Evolutionary conservation across 2,113 vertebrate genomes (phyloP), one percentile per base, ranked within the genome.

Genomic region (Sitta europaea): DNA sequence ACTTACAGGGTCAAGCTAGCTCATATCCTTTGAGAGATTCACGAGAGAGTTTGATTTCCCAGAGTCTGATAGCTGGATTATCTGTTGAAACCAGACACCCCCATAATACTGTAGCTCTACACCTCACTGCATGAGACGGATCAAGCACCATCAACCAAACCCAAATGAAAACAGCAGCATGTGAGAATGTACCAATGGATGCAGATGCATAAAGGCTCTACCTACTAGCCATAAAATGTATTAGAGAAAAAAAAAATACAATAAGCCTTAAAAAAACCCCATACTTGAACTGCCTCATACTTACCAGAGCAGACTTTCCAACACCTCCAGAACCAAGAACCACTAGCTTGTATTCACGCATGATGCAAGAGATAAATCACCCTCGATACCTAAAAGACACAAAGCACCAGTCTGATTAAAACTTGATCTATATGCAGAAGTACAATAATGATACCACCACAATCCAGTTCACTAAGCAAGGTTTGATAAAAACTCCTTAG

Each of bases 281-380:
- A 1, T 54, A 71, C 9, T 68, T 48, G 18, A 70, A 36, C 22
- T 54, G 43, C 68, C 47, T 58, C 28, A n/a, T 55, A 98, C 98
- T 99, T 98, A 99, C 98, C 98, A 99, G 93, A 91, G 99, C 99
- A 97, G 99, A 99, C 97, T 99, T 99, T 97, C 98, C 99, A 89
- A 99, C 99, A 76, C 99, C 99, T 98, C 99, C 99, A 55, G 99
- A 99, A 93, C 99, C 99, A 96, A 99, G 98, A 96, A 99, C 99
- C 54, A 99, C 99, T 94, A 99, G 98, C 98, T 99, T 99, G 98
- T 99, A 99, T 96, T 99, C 99, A 98, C 99, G 99, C 99, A 99
- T 99, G 98, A 95, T 99, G 98, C 93, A 98, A 97, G 87, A 80
- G 73, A 96, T 90, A 68, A 93, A 76, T 98, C 81, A 93, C 94